A percentile compares a stretch with the other conserved stretches of the same genome.
phyloP scores from a whole-genome alignment of 2,888 invertebrate species.

The Trissoscelio sp. region DNA sequence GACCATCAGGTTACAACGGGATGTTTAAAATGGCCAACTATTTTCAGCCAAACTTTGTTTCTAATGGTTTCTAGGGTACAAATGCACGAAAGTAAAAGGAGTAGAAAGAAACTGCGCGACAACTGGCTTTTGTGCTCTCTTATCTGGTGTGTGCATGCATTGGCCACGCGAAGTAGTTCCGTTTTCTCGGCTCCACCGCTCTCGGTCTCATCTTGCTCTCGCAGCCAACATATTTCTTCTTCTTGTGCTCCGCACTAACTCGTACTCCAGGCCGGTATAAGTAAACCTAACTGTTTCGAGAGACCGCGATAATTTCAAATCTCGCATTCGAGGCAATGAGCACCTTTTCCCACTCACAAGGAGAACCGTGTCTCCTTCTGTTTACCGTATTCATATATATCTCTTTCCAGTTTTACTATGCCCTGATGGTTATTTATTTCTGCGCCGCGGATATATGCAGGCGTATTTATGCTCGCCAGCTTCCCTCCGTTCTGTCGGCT shows the following conservation, averaged over 20 bases:
- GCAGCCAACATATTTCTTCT: conserved; percentile 43
- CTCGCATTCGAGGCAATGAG: conserved; percentile 75
- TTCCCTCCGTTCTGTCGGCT: conserved; percentile 63
- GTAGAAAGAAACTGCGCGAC: conserved; percentile 64
- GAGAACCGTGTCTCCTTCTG: conserved; percentile 61
- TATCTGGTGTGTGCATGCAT: conserved; percentile 79
- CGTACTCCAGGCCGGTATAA: conserved; percentile 72
- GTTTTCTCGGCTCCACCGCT: conserved; percentile 76
- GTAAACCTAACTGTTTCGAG: conserved; percentile 79
- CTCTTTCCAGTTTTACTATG: conserved; percentile 64
- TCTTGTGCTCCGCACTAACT: conserved; percentile 45
- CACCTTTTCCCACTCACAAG: conserved; percentile 67
- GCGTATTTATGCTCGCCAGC: conserved; percentile 53
- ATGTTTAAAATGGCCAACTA: conserved; percentile 6
- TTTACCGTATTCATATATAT: conserved; percentile 65
- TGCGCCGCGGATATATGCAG: conserved; percentile 48
- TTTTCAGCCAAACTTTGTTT: conserved; percentile 26
- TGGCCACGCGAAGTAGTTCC: conserved; percentile 78
- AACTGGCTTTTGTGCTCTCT: conserved; percentile 73
- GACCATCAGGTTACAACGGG: conserved; percentile 2
- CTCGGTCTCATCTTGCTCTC: conserved; percentile 53
- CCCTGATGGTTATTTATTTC: conserved; percentile 67
- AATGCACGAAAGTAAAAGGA: conserved; percentile 70
- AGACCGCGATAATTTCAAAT: conserved; percentile 78
- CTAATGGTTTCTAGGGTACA: conserved; percentile 64